Percentiles rank a stretch among this genome's conserved stretches.
Conservation (phyloP, 1,140 invertebrate genomes). For the Theocolax elegans region DNA sequence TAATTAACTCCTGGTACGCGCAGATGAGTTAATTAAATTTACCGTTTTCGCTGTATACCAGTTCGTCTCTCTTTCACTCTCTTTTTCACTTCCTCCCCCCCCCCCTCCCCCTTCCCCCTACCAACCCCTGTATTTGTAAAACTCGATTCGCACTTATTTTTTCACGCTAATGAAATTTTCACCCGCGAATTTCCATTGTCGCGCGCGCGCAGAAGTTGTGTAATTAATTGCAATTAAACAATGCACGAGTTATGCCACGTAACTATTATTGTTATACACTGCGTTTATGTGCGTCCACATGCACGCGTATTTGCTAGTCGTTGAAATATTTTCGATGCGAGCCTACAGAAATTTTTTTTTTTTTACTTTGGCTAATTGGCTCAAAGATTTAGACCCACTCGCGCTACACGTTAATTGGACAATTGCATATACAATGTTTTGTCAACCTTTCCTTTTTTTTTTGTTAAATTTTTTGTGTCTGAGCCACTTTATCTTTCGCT, state of each 20-base stretch:
- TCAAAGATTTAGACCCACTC: slow-evolving; percentile 13
- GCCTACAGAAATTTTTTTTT: not conserved
- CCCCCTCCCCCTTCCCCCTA: not conserved
- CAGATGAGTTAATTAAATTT: slow-evolving; percentile 30
- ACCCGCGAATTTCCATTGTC: not conserved
- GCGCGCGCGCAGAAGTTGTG: slow-evolving; percentile 6
- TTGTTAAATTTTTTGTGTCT: too few relatives aligned
- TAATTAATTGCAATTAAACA: slow-evolving; percentile 19
- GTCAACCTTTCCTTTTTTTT: too few relatives aligned
- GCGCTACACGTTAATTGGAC: slow-evolving; percentile 40
- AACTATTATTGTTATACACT: too few relatives aligned
- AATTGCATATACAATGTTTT: not conserved
- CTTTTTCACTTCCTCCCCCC: not conserved
- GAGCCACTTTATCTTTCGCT: too few relatives aligned
- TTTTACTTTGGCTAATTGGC: slow-evolving; percentile 19
- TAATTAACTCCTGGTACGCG: slow-evolving; percentile 31
- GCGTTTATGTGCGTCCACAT: too few relatives aligned
- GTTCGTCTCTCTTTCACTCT: not conserved
- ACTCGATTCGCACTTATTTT: too few relatives aligned
- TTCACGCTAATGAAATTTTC: too few relatives aligned
- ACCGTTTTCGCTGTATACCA: not conserved
- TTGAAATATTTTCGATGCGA: not conserved
- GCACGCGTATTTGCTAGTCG: too few relatives aligned
- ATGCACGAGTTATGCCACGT: too few relatives aligned
- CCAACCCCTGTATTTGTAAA: not conserved